A percentile compares a stretch with the other conserved stretches of the same genome.
Conservation (phyloP, 1,140 invertebrate genomes). For the Phenacoccus solenopsis region DNA sequence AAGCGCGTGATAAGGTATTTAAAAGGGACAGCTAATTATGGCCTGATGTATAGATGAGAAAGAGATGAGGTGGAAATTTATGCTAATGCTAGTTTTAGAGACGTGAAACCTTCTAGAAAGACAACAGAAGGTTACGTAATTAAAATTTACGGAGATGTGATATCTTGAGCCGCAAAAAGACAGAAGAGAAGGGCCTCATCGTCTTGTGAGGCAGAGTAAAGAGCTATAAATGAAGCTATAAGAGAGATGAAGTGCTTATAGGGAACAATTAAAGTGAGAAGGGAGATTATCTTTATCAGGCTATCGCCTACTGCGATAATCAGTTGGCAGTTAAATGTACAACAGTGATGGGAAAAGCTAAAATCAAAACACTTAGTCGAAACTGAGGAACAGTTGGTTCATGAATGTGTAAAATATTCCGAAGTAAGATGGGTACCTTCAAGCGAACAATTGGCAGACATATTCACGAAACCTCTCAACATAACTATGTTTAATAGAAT, state of each 20-base stretch:
- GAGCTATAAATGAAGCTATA: not conserved
- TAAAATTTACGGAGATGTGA: not conserved
- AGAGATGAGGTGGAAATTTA: too few species aligned
- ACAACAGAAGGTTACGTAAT: not conserved
- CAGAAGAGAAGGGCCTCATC: not conserved
- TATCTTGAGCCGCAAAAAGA: not conserved
- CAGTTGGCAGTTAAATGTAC: not conserved
- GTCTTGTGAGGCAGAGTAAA: not conserved
- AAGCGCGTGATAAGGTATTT: too few species aligned
- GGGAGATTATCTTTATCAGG: too few species aligned
- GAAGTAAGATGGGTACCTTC: not conserved
- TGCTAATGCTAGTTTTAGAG: too few species aligned
- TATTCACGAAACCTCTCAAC: not conserved
- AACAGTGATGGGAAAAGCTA: not conserved
- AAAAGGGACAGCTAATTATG: too few species aligned
- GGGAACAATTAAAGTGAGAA: not conserved
- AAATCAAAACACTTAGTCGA: not conserved
- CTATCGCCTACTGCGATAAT: too few species aligned
- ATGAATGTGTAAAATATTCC: not conserved
- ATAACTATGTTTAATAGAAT: too few species aligned
- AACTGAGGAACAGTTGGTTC: not conserved
- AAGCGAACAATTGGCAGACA: not conserved
- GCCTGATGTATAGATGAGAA: too few species aligned
- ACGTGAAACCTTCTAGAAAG: too few species aligned
- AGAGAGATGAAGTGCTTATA: not conserved